Base-by-base conservation (phyloP, 2,113 vertebrate genomes). In the Calyptomena viridis region DNA sequence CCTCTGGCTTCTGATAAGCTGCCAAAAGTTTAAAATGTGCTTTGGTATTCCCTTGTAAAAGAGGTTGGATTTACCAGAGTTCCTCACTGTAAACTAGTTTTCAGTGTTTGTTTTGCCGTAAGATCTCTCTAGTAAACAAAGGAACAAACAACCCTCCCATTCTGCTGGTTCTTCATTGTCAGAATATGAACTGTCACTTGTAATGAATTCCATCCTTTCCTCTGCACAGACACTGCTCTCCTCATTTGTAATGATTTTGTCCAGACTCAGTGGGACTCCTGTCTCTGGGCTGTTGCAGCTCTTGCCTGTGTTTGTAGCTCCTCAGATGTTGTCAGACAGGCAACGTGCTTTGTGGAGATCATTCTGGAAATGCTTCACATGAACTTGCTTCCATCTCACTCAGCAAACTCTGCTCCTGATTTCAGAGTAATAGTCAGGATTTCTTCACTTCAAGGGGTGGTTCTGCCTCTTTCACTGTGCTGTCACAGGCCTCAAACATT, bases 1-100 rank as follows among this genome's bases (percentile, higher is more conserved):
- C 56, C 79, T 80, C 85, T 91, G 85, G 58, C 56, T 96, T 91
- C 92, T 97, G 95, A 90, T 77, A 91, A 93, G 84, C 68, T 94
- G 96, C 96, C 96, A 97, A 90, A 56, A 86, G 83, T 88, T 95
- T 95, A 93, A 94, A 95, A 95, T 93, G 74, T 93, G 79, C 83
- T 95, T 91, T 94, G 84, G 89, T 95, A 94, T 94, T 96, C 87
- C 93, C 93, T 90, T 93, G 79, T 95, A 93, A 96, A 95, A 94
- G 89, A 74, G 22, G 50, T 27, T 94, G 76, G 58, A 90, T 95
- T 86, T 92, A 94, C 83, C 85, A 71, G 68, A 81, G 94, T 95
- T 96, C 68, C 39, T 81, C 63, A 14, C 60, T 90, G 82, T 74
- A 93, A 94, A 76, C 83, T 56, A 76, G 69, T 91, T 91, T 85